Evolutionary conservation across 1,140 invertebrate species (phyloP), one percentile per base, ranked within the genome.

Genomic region (Akabosia matsudoensis): DNA sequence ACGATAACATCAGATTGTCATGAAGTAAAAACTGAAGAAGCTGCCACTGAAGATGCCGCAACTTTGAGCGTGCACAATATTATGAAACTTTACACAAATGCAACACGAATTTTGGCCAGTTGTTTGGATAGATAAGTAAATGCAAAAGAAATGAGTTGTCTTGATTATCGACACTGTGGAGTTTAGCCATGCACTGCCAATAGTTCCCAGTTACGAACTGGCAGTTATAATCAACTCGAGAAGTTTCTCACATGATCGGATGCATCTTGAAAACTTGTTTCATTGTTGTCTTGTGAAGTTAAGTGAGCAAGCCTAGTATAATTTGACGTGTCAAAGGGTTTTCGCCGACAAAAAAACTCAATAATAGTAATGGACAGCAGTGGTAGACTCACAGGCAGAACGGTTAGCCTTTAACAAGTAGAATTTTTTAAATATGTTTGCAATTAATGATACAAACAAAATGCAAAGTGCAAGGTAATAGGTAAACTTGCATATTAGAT

Each of bases 261-360:
- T 61, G 14, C 14, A 61, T 7, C 14, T 13, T n/a, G 7, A 13
- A 61, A 61, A 61, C 54, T 7, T 16, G 54, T 61, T 61, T 61
- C 54, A 61, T 61, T 45, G 37, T 7, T 45, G 18, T 45, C 37
- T 10, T 45, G 7, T 10, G 7, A 45, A 45, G 18, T 7, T 45
- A 18, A 61, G 54, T 61, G 54, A 61, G 54, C 24, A 61, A n/a
- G n/a, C n/a, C n/a, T n/a, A n/a, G n/a, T 22, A 61, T 61, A 61
- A 61, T 61, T 61, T 61, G 54, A 61, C 54, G 24, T 61, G 54
- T 61, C 54, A 61, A 61, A 61, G 54, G 24, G 54, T 22, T 61
- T 14, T 24, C n/a, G 54, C 14, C 54, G 54, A 14, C 54, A 24
- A 45, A n/a, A n/a, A n/a, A n/a, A n/a, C n/a, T n/a, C n/a, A 45